Base-by-base conservation (phyloP, 1,140 invertebrate genomes). In the Conopomorpha cramerella region DNA sequence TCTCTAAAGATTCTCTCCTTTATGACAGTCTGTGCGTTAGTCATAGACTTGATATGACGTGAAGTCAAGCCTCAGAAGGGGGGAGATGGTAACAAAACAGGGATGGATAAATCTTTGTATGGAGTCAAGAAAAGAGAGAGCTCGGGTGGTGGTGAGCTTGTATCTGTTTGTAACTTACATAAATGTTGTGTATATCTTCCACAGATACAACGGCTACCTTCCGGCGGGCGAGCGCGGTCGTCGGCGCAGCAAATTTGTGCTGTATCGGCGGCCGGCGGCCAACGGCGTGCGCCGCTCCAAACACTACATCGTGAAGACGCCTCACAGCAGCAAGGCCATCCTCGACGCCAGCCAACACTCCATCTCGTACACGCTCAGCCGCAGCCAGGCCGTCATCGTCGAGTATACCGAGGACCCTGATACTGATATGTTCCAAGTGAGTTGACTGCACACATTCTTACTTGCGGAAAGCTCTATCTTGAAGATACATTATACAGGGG, bases 391-490 rank as follows among this genome's bases (percentile, higher is more conserved):
- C 34, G 93, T 98, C 48, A 96, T 99, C 56, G 95, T 98, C 11
- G 95, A 98, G 77, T 99, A 98, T 76, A 91, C 89, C 44, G 88
- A 89, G 55, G 95, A 98, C 74, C 86, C 91, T 37, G 88, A 94
- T 59, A 98, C 93, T 19, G 96, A 98, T 72, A 98, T 99, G 95
- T 98, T 98, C 80, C 96, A 99, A 84, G 93, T 95, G 77, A 81
- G 77, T 51, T 30, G 25, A n/a, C n/a, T n/a, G n/a, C n/a, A n/a
- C n/a, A n/a, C n/a, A n/a, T n/a, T n/a, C 6, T 11, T 2, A 8
- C 10, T 25, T 15, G 11, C 25, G 29, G n/a, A 3, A 30, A 3
- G 14, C 12, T 30, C 3, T 12, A 14, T 27, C 12, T 30, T 30
- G 14, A 13, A 8, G n/a, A 14, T 12, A 30, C 29, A 15, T 13